Evolutionary conservation across 1,140 invertebrate genomes (phyloP).

Genomic region (Drosophila kepulauana): DNA sequence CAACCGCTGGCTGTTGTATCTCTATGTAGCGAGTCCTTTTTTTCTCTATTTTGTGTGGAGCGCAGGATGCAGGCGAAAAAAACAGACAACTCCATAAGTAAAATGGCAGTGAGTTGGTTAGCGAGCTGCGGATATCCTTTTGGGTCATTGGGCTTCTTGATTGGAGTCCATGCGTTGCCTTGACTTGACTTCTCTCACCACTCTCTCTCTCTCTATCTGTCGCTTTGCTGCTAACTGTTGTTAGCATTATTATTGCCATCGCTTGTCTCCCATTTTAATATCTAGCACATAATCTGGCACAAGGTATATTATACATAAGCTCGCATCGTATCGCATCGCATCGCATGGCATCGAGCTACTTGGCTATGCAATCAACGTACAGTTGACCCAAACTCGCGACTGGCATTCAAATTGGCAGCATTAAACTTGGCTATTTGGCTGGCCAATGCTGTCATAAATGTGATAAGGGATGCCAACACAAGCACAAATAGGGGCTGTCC

Average conservation of each 20-base stretch:
- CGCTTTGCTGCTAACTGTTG: background rate
- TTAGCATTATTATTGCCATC: conserved; percentile 11
- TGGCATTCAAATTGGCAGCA: conserved; percentile 75
- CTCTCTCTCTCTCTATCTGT: conserved; percentile 19
- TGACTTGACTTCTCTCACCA: background rate
- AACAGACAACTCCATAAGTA: conserved; percentile 46
- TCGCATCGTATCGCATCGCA: background rate
- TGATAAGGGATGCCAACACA: conserved; percentile 68
- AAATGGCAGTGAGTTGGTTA: conserved; percentile 23
- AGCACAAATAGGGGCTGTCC: conserved; percentile 1
- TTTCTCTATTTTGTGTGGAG: conserved; percentile 26
- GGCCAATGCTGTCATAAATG: conserved; percentile 71
- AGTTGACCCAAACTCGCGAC: conserved; percentile 40
- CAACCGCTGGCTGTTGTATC: conserved; percentile 18
- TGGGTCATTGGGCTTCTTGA: conserved; percentile 54
- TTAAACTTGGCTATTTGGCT: conserved; percentile 53
- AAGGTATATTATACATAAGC: conserved; percentile 26
- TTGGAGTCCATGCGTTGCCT: conserved; percentile 47
- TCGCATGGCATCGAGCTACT: conserved; percentile 34
- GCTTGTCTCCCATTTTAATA: conserved; percentile 42
- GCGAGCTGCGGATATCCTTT: conserved; percentile 61
- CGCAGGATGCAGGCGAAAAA: conserved; percentile 46
- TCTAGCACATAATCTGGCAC: conserved; percentile 39
- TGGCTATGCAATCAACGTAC: conserved; percentile 64
- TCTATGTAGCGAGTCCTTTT: conserved; percentile 11